Evolutionary conservation across 2,888 invertebrate species (phyloP), one percentile per base, ranked within the genome.

Genomic region (Peribatodes rhomboidaria): DNA sequence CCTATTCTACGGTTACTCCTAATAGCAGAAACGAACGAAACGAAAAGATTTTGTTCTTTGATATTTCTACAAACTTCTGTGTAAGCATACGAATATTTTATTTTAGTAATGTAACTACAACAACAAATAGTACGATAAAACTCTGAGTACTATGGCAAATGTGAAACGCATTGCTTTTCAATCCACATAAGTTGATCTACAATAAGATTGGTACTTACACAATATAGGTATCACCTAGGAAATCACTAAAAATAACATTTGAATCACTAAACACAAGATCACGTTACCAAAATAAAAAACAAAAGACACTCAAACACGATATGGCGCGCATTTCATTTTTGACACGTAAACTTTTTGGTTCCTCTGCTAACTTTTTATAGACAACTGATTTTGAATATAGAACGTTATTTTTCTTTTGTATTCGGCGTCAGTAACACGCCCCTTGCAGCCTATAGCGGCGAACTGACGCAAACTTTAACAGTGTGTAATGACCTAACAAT

Each of bases 401-500:
- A 61, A 58, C 46, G 37, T 70, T 75, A 75, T 68, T 76, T 71
- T 71, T n/a, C n/a, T 68, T 61, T 61, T 35, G 44, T 27, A 39
- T 44, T 58, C 50, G 65, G 75, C 80, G 79, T 76, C 81, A 79
- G 82, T 75, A 75, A 74, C 75, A 80, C 82, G 85, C 82, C 86
- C 85, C 88, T 86, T 82, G 82, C 83, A 81, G 81, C 81, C 84
- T 80, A 79, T 80, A 82, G 83, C 84, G 78, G 78, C 78, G 80
- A 77, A 89, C 90, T 88, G 90, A 87, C 84, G 83, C 81, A 76
- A 81, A 82, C 83, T 81, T 81, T 88, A 89, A 89, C 91, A 83
- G 86, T 81, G 76, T 81, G 84, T 91, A 92, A 91, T 91, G 84
- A 86, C 85, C 82, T 83, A 83, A 85, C 90, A 88, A 92, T 85